phyloP scores from a whole-genome alignment of 1,140 invertebrate species.

The Eubasilissa regina region DNA sequence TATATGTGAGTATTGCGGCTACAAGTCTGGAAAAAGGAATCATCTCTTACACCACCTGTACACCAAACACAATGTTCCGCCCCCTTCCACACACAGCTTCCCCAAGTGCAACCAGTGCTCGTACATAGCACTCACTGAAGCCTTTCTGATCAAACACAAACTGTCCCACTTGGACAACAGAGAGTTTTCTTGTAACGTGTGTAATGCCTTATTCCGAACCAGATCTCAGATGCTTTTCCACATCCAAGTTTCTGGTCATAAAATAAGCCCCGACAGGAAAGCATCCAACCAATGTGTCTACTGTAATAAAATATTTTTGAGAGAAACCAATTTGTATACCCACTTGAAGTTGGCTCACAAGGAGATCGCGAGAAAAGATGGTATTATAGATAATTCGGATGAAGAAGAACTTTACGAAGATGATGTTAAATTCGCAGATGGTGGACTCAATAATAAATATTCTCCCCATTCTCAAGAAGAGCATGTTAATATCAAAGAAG shows the following conservation, averaged over 20 bases:
- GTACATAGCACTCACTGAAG: slow-evolving; percentile 81
- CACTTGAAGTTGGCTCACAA: slow-evolving; percentile 79
- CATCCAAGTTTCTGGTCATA: slow-evolving; percentile 74
- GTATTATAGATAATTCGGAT: slow-evolving; percentile 77
- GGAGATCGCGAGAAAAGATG: slow-evolving; percentile 74
- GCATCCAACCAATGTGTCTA: slow-evolving; percentile 77
- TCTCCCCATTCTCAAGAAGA: slow-evolving; percentile 62
- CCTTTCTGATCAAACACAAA: slow-evolving; percentile 78
- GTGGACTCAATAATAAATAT: slow-evolving; percentile 10
- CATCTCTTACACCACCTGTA: slow-evolving; percentile 86
- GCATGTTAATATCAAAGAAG: slow-evolving; percentile 66
- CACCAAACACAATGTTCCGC: slow-evolving; percentile 83
- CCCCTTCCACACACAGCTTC: slow-evolving; percentile 80
- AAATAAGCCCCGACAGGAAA: slow-evolving; percentile 69
- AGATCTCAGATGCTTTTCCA: slow-evolving; percentile 70
- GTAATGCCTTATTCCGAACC: slow-evolving; percentile 71
- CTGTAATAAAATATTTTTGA: slow-evolving; percentile 78
- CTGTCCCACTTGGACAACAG: slow-evolving; percentile 70
- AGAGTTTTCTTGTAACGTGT: slow-evolving; percentile 70
- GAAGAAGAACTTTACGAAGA: slow-evolving; percentile 68
- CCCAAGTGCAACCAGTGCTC: slow-evolving; percentile 85
- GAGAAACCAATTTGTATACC: slow-evolving; percentile 77
- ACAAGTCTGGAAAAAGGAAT: slow-evolving; percentile 82
- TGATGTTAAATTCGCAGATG: slow-evolving; percentile 62
- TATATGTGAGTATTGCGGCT: slow-evolving; percentile 89